phyloP scores from a whole-genome alignment of 2,888 invertebrate species.

The Trichacis sp. region DNA sequence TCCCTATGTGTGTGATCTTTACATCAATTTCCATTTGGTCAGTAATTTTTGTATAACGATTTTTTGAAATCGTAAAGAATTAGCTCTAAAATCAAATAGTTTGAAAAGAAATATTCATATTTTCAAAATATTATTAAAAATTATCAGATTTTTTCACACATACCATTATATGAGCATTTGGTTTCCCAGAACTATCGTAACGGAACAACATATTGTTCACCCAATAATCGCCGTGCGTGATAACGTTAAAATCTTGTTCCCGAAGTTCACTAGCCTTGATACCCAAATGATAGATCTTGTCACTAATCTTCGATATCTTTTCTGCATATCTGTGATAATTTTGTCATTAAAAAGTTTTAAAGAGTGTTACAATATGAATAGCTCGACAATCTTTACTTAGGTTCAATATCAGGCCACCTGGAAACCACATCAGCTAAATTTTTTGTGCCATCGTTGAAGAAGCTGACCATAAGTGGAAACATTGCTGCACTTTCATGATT shows the following conservation, averaged over 20 bases:
- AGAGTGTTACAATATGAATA: not conserved
- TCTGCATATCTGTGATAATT: conserved; percentile 42
- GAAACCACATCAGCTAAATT: conserved; percentile 40
- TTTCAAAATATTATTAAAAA: no score
- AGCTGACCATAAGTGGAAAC: not conserved
- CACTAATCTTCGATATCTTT: conserved; percentile 47
- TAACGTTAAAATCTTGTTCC: conserved; percentile 53
- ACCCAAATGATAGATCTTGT: conserved; percentile 28
- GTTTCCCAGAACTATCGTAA: conserved; percentile 53
- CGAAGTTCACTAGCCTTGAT: not conserved
- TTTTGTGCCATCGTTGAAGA: not conserved
- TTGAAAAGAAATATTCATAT: no score
- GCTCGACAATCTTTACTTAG: conserved; percentile 48
- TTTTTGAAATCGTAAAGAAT: no score
- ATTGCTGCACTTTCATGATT: not conserved
- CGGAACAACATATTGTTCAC: conserved; percentile 64
- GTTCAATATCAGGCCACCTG: conserved; percentile 52
- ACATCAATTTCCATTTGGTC: no score
- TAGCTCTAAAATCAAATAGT: no score
- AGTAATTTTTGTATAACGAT: no score
- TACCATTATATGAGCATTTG: conserved; percentile 57
- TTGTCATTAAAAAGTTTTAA: not conserved
- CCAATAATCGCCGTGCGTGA: conserved; percentile 64
- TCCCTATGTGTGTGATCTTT: no score
- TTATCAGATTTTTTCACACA: conserved; percentile 41